Evolutionary conservation across 2,888 invertebrate genomes (phyloP), one percentile per base, ranked within the genome.

Genomic region (Brachypterus glaber): DNA sequence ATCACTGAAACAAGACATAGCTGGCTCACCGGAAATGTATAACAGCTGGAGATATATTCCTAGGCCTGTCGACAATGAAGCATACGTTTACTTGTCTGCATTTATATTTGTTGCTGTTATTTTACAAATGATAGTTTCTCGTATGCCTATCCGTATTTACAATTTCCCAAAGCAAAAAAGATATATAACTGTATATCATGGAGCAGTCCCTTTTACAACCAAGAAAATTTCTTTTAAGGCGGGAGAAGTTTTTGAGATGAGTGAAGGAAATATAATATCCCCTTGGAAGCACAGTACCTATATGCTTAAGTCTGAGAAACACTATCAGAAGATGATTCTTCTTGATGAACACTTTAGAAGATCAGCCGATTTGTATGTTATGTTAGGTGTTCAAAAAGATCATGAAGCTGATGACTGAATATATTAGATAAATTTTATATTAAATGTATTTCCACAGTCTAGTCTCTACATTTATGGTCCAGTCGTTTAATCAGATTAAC

Each of bases 131-230:
- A 18, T 60, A 14, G 35, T 60, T 7, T 35, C 43, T 2, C 53
- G 48, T 42, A 50, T 55, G 47, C 64, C 66, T 5, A 33, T 63
- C 9, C 49, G 66, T 37, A 60, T 66, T 39, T 66, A 66, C 45
- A 54, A 56, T 39, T 46, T 51, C 37, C 46, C 51, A 11, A 46
- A 48, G 34, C 52, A 44, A 14, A 42, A 54, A 24, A 49, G 55
- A 39, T 65, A 65, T 44, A 50, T 57, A 18, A 49, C 56, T 21
- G 45, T 64, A n/a, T 50, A 50, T 35, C 47, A 56, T 39, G 51
- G 55, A 3, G 39, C 39, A 37, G 26, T 57, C 16, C 63, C 63
- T 5, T 43, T 46, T 14, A 45, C 44, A 24, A 48, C 41, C 17
- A 52, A 43, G 34, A 45, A 40, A 30, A 3, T 57, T 8, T 35